Conservation (phyloP, 2,888 invertebrate genomes). For the Pristionchus maxplancki region DNA sequence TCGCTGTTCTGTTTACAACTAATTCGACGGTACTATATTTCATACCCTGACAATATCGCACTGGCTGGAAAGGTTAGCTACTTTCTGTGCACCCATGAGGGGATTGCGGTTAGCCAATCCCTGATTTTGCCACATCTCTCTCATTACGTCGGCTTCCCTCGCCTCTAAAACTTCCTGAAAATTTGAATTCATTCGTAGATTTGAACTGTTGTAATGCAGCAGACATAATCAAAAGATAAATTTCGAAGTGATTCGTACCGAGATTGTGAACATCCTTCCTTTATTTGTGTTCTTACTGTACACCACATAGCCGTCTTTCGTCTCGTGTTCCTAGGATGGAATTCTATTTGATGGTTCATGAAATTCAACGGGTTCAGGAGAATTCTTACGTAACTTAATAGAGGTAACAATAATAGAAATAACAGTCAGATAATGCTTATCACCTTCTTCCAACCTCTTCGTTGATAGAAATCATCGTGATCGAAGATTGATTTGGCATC, state of each 20-base stretch:
- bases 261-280: conserved; percentile 8
- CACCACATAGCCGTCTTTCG: neutral
- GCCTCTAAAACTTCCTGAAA: neutral
- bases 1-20: too few relatives aligned
- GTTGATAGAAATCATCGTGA: neutral
- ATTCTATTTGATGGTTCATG: too few relatives aligned
- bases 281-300: neutral
- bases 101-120: neutral
- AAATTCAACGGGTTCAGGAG: too few relatives aligned
- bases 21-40: too few relatives aligned
- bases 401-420: too few relatives aligned
- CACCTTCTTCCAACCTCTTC: conserved; percentile 6
- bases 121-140: neutral
- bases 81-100: neutral
- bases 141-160: neutral
- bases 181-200: too few relatives aligned
- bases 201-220: too few relatives aligned
- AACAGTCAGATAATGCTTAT: neutral
- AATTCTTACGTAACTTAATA: too few relatives aligned
- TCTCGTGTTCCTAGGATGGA: neutral
- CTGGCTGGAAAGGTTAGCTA: neutral
- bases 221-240: too few relatives aligned
- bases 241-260: neutral
- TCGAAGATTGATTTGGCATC: neutral
- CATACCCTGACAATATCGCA: neutral